Percentiles rank a stretch among this genome's conserved stretches.
phyloP scores from a whole-genome alignment of 2,888 invertebrate genomes.

The Phaonia tiefii region DNA sequence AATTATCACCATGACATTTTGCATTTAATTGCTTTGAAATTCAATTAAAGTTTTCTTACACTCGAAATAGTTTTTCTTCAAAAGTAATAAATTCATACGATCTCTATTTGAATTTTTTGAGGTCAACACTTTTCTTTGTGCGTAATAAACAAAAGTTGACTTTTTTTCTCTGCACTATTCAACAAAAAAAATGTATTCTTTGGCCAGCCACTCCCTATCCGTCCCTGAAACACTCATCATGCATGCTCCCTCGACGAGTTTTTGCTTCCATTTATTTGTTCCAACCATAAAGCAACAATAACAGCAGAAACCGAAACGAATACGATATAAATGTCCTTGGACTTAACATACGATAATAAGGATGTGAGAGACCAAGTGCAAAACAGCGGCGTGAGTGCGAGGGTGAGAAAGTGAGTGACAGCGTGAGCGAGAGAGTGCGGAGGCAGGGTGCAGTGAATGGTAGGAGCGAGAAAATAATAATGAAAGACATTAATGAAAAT shows the following conservation, averaged over 20 bases:
- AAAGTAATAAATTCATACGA: not conserved
- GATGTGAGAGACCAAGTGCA: not conserved
- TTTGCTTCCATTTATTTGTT: too few species aligned
- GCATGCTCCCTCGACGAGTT: too few species aligned
- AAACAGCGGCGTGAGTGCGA: too few species aligned
- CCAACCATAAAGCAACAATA: slow-evolving; percentile 13
- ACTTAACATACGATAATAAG: not conserved
- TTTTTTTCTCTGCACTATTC: slow-evolving; percentile 28
- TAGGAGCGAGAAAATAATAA: slow-evolving; percentile 13
- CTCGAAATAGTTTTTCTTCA: not conserved
- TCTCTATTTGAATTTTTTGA: slow-evolving; percentile 30
- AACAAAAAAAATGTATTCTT: slow-evolving; percentile 31
- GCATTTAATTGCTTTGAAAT: too few species aligned
- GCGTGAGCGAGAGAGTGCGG: not conserved
- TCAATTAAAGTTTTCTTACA: too few species aligned
- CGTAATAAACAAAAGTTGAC: slow-evolving; percentile 3
- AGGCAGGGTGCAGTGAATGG: not conserved
- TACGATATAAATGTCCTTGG: slow-evolving; percentile 35
- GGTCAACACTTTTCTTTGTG: slow-evolving; percentile 25
- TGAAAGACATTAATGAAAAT: slow-evolving; percentile 44
- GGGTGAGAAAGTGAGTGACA: not conserved
- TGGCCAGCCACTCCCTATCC: not conserved
- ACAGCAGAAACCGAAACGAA: slow-evolving; percentile 14
- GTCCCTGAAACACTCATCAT: too few species aligned
- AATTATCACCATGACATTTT: not conserved